Conservation (phyloP, 2,888 invertebrate species). For the Metallyticus violacea region DNA sequence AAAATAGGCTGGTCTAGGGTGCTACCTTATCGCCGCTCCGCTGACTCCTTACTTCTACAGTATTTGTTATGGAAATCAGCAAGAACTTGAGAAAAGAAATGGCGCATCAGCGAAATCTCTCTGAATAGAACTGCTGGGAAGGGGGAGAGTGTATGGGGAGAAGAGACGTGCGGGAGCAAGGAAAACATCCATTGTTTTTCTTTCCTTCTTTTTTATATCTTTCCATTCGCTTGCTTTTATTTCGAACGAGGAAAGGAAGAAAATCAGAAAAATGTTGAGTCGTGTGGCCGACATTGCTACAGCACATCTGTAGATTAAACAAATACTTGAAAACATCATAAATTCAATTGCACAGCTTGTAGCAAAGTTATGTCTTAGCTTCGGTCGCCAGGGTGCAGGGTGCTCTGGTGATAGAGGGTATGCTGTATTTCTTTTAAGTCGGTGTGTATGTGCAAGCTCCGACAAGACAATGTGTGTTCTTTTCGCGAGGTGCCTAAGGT, state of each 20-base stretch:
- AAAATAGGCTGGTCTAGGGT: neutral
- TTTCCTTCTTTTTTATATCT: neutral
- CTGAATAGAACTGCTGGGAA: neutral
- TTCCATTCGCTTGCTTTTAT: neutral
- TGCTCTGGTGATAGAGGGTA: too few species aligned
- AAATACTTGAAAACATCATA: neutral
- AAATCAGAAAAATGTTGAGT: neutral
- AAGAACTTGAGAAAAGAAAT: neutral
- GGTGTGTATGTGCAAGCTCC: too few species aligned
- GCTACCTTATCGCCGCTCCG: neutral
- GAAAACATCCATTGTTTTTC: neutral
- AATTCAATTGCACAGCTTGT: neutral
- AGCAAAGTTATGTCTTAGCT: neutral
- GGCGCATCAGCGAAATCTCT: neutral
- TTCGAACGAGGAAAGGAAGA: neutral
- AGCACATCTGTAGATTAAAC: neutral
- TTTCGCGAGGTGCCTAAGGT: too few species aligned
- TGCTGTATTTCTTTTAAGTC: too few species aligned
- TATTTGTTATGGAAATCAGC: constrained; percentile 9
- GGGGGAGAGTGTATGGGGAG: neutral
- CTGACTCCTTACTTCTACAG: neutral
- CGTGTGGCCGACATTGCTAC: neutral
- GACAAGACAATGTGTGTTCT: too few species aligned
- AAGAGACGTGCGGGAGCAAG: neutral
- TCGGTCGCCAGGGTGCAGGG: neutral